Evolutionary conservation across 2,797 vertebrate genomes (phyloP).

Genomic region (Arctocebus calabarensis): DNA sequence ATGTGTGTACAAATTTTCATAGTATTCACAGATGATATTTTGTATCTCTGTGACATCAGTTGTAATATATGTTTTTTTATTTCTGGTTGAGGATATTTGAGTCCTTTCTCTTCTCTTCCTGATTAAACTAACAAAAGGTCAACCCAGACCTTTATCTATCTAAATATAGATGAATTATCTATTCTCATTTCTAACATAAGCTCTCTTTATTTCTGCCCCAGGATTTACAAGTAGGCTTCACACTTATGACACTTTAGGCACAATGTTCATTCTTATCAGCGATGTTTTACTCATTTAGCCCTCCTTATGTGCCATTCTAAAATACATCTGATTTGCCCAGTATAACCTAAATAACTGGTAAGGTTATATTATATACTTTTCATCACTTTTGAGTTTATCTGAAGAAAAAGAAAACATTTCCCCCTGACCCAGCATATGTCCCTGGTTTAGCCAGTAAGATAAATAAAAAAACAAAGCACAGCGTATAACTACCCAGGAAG

Average conservation of each 20-base stretch:
- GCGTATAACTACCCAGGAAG: not conserved
- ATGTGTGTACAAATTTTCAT: too few relatives aligned
- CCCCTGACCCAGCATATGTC: not conserved
- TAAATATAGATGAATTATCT: not conserved
- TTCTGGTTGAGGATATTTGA: too few relatives aligned
- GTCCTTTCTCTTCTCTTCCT: not conserved
- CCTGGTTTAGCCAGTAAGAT: not conserved
- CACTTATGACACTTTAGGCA: not conserved
- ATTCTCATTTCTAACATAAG: not conserved
- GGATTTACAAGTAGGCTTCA: not conserved
- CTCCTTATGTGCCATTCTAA: not conserved
- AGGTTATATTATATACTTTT: conserved; percentile 9
- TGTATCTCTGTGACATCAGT: too few relatives aligned
- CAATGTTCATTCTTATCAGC: not conserved
- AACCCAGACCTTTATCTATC: not conserved
- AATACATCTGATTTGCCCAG: not conserved
- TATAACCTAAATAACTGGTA: not conserved
- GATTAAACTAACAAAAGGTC: too few relatives aligned
- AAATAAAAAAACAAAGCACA: not conserved
- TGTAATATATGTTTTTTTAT: too few relatives aligned
- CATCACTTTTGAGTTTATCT: not conserved
- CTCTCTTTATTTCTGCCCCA: not conserved
- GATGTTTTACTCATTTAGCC: not conserved
- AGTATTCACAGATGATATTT: too few relatives aligned
- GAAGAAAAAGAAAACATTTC: conserved; percentile 22